Evolutionary conservation across 2,113 vertebrate species (phyloP).

Genomic region (Herpailurus yagouaroundi): DNA sequence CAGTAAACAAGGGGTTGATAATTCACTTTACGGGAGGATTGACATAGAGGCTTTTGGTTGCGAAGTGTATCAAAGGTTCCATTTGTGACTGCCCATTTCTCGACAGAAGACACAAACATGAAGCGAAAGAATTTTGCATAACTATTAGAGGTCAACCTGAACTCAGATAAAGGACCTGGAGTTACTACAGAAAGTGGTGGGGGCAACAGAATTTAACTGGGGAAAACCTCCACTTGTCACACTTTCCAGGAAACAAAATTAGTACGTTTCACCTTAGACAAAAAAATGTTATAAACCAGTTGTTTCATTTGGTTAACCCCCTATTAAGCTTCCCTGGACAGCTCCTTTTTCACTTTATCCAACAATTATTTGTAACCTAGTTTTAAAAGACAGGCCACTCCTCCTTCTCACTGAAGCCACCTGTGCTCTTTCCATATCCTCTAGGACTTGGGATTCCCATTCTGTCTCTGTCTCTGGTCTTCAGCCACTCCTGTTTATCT

Average conservation of each 20-base stretch:
- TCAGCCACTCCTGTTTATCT: not conserved
- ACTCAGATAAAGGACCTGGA: not conserved
- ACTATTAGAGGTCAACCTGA: not conserved
- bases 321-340: not conserved
- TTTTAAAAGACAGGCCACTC: not conserved
- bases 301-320: not conserved
- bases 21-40: not conserved
- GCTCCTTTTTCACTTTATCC: not conserved
- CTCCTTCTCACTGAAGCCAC: not conserved
- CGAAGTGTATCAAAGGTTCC: not conserved
- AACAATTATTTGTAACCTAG: not conserved
- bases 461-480: not conserved
- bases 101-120: not conserved
- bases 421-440: not conserved
- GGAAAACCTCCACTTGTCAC: not conserved
- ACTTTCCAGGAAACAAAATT: not conserved
- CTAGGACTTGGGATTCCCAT: not conserved
- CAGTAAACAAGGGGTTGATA: not conserved
- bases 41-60: not conserved
- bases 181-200: not conserved
- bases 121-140: not conserved
- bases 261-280: not conserved
- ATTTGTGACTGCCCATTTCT: conserved; percentile 35
- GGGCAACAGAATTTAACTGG: not conserved
- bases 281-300: not conserved